Base-by-base conservation (phyloP, 2,888 invertebrate genomes). In the Teleogryllus oceanicus region DNA sequence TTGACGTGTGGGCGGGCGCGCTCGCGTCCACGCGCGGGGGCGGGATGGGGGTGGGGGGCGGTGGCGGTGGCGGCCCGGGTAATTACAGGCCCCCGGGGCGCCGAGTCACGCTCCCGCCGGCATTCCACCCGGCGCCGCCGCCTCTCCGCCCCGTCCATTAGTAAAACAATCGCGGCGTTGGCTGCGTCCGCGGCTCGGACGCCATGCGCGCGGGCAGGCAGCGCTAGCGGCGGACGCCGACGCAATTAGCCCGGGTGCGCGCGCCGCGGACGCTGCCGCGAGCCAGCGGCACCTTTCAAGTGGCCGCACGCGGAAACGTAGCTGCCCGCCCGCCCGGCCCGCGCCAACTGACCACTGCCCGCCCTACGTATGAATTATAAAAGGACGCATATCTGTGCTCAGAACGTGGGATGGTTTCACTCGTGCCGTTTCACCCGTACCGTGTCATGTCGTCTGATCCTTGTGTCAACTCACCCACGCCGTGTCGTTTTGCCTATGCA, bases 121-220 rank as follows among this genome's bases (percentile, higher is more conserved):
- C n/a, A 13, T n/a, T 62, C 62, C 16, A 5, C 4, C 13, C 16
- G 62, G 16, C 62, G 62, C 62, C 62, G 62, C 62, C 62, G n/a
- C 62, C 62, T n/a, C 62, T 10, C 62, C 62, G 62, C 62, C n/a
- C 62, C n/a, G 62, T 62, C 62, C 62, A 62, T 62, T 62, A 62
- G 62, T 13, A 62, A 62, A 62, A 62, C 62, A 62, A 62, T 62
- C 62, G 62, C 62, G 62, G 62, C 62, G 13, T 62, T 3, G 16
- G n/a, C 62, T 62, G 62, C 62, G 62, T 62, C n/a, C 62, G 62
- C 62, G 62, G 16, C 62, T 62, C 62, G 16, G n/a, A 62, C 13
- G 62, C 13, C 62, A n/a, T 62, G 62, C 62, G 62, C 62, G 13
- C n/a, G 62, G 16, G 5, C 62, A 18, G 16, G 5, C 62, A 18